Evolutionary conservation across 2,113 vertebrate genomes (phyloP), one percentile per base, ranked within the genome.

Genomic region (Prolemur simus): DNA sequence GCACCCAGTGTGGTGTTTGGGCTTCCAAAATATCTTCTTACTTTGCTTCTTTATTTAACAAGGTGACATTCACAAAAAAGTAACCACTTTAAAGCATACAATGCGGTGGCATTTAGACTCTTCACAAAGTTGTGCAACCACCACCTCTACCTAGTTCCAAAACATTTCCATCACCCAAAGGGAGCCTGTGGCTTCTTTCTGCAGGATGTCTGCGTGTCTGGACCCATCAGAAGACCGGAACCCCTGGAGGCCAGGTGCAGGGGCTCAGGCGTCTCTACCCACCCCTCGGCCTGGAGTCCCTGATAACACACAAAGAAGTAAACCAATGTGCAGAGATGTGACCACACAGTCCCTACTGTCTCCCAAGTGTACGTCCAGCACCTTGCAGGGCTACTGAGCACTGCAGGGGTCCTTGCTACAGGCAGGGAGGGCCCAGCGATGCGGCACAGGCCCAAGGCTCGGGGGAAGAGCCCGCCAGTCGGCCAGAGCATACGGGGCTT

Each of bases 261-360:
- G 0, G 3, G 4, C n/a, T 7, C 4, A 8, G 63, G n/a, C 2
- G 0, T 32, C 39, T 77, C 91, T 11, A 1, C 4, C 52, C 47
- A 8, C 23, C 85, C 25, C 6, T 34, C 27, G 0, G 6, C 76
- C 64, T n/a, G 2, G 23, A 66, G 80, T 42, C 81, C 11, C 23
- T 23, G 45, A n/a, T 10, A 4, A 52, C 18, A 52, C 8, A 32
- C 0, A 0, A 2, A 15, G n/a, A 37, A 14, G 14, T 20, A 45
- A n/a, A n/a, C 6, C 18, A 25, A n/a, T 4, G 1, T 1, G 15
- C 8, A n/a, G 63, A 3, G 29, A 17, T 0, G 9, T 0, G 0
- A 39, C 2, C 58, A 4, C 37, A 1, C 0, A 0, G 71, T 6
- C 25, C n/a, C 14, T 1, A 2, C n/a, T 0, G 9, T 27, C 58